A percentile compares a stretch with the other conserved stretches of the same genome.
Evolutionary conservation across 2,888 invertebrate species (phyloP).

Genomic region (Euzetes globulus): DNA sequence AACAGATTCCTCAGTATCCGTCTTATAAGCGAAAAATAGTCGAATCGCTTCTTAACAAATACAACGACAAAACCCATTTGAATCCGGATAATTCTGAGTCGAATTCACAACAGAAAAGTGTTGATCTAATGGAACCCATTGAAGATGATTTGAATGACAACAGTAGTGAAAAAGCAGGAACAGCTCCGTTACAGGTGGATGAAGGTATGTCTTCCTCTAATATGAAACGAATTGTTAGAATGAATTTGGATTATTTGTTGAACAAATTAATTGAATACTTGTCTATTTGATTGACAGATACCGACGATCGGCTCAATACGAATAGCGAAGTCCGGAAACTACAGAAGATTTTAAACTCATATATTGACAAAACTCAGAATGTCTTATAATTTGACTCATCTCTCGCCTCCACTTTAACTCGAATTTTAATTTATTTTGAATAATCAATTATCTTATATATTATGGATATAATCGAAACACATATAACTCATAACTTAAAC

Average conservation of each 20-base stretch:
- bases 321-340: not conserved
- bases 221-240: too few relatives aligned
- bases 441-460: not conserved
- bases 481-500: not conserved
- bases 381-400: not conserved
- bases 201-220: not conserved
- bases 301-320: not conserved
- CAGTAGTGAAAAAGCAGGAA: not conserved
- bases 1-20: not conserved
- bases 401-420: not conserved
- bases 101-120: not conserved
- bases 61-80: not conserved
- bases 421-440: not conserved
- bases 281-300: not conserved
- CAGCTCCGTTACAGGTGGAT: not conserved
- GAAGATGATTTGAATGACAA: not conserved
- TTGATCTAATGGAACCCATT: not conserved
- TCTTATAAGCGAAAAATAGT: conserved; percentile 11
- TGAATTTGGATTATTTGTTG: too few relatives aligned
- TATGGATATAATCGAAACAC: not conserved
- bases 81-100: not conserved
- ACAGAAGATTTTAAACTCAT: not conserved
- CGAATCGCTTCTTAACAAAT: not conserved
- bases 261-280: not conserved
- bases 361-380: not conserved